A percentile compares a stretch with the other conserved stretches of the same genome.
Conservation (phyloP, 2,797 vertebrate species). For the Hemitrygon akajei region DNA sequence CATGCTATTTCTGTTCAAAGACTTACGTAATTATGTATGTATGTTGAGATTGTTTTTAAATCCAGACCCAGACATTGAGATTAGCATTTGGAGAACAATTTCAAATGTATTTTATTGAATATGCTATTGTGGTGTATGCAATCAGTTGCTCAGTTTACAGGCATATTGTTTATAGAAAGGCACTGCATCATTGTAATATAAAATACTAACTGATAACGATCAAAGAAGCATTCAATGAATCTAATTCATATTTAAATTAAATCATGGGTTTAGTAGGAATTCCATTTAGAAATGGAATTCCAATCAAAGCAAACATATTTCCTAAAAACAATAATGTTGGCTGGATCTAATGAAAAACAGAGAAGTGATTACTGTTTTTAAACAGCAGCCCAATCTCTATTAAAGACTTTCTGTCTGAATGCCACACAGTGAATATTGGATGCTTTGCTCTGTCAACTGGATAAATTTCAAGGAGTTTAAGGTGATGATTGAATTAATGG, state of each 20-base stretch:
- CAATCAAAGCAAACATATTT: neutral
- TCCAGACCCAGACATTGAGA: neutral
- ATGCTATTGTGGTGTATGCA: neutral
- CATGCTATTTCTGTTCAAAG: neutral
- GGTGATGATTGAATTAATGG: neutral
- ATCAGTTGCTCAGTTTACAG: neutral
- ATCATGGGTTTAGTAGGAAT: neutral
- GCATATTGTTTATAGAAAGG: conserved; percentile 12
- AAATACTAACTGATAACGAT: neutral
- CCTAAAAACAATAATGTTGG: neutral
- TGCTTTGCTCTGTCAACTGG: neutral
- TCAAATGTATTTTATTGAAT: conserved; percentile 20
- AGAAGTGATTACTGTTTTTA: neutral
- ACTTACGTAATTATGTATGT: no score
- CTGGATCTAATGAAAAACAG: neutral
- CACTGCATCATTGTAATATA: conserved; percentile 2
- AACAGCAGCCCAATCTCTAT: neutral
- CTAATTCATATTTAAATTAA: conserved; percentile 23
- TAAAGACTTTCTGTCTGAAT: neutral
- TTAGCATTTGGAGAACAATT: neutral
- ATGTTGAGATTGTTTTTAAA: neutral
- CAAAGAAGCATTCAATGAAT: neutral
- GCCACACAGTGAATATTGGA: neutral
- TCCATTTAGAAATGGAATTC: no score
- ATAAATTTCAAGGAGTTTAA: neutral